These are phyloP conservation scores for Drosophila prolongata DNA, from an alignment of 2,888 invertebrate genomes.

Conservation along the genomic window DNA sequence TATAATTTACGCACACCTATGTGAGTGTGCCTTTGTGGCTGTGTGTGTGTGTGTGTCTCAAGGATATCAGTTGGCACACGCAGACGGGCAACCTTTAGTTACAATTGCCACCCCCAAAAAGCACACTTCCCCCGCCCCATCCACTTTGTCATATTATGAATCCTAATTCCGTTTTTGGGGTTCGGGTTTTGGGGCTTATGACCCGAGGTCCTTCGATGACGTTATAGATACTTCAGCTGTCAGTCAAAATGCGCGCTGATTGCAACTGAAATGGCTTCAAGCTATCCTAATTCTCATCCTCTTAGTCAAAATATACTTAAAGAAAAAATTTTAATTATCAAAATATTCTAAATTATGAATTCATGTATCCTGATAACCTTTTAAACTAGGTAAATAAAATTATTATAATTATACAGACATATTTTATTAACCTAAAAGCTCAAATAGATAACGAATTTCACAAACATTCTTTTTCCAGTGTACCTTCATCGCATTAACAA, in stretches of 20 bases:
- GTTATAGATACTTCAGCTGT: constrained; percentile 77
- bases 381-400: no score
- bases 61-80: constrained; percentile 53
- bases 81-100: constrained; percentile 63
- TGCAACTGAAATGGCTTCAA: constrained; percentile 44
- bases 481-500: constrained; percentile 12
- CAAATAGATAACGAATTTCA: no score
- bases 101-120: constrained; percentile 47
- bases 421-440: no score
- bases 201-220: constrained; percentile 69
- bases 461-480: background rate
- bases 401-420: no score
- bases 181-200: constrained; percentile 42
- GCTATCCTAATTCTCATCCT: constrained; percentile 5
- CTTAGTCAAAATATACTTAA: background rate
- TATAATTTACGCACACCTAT: constrained; percentile 66
- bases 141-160: constrained; percentile 76
- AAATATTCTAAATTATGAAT: no score
- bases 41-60: constrained; percentile 59
- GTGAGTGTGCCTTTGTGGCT: constrained; percentile 2
- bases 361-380: no score
- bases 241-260: constrained; percentile 70
- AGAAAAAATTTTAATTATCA: background rate
- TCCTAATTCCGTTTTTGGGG: constrained; percentile 63
- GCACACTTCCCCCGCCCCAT: background rate